Base-by-base conservation (phyloP, 1,140 invertebrate species). In the Drosophila biarmipes region DNA sequence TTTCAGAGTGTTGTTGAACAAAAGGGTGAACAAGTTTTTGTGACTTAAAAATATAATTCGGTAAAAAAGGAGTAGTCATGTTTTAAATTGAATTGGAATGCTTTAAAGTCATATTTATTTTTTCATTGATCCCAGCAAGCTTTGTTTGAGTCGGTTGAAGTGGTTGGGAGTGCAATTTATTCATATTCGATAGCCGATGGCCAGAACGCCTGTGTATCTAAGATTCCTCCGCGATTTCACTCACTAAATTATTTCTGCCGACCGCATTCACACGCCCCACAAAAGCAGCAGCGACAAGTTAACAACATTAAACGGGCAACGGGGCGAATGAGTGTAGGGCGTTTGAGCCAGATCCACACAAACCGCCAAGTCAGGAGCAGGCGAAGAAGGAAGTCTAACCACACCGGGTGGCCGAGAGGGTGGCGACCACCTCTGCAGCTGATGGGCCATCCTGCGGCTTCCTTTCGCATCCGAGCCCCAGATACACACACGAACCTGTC, bases 241-340 rank as follows among this genome's bases (percentile, higher is more conserved):
- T 37, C 15, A 17, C 24, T 37, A n/a, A 11, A 54, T 19, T 14
- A 34, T 38, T 55, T 5, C 8, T 21, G 6, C 15, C 8, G n/a
- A 29, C 17, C 17, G 38, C 24, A 10, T 38, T 38, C 17, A 46
- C 40, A 31, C 53, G 29, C n/a, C 15, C 48, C 12, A 27, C 34
- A 38, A 11, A 45, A 63, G 19, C 48, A 68, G 45, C 35, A 64
- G 67, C 43, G 68, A 64, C 58, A 78, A 56, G 40, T 34, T 59
- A 78, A 67, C 58, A 79, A 58, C 80, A 85, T 84, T 79, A 72
- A 77, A 77, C 72, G 59, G 69, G 59, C 29, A 51, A 61, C 73
- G 73, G 80, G 81, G 68, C 73, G 75, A 80, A 78, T 74, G 63
- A 63, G 77, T 73, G 49, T 34, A 42, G 55, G 57, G 77, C 53